Conservation (phyloP, 2,797 vertebrate genomes). For the Bradypodion ventrale region DNA sequence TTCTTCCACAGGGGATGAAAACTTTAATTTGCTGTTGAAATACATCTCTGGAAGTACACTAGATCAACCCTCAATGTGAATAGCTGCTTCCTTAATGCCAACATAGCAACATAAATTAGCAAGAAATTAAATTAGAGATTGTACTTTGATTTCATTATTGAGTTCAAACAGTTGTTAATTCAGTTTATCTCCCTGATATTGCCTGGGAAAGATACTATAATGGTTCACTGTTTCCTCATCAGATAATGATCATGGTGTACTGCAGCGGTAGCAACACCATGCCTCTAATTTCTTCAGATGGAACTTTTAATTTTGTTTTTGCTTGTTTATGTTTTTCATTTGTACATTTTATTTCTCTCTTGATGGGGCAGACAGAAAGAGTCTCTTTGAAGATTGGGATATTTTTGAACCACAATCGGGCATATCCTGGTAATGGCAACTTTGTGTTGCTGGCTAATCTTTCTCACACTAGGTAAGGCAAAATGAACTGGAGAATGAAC, state of each 20-base stretch:
- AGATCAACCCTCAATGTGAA: conserved; percentile 16
- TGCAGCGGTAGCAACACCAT: conserved; percentile 25
- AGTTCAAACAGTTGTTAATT: conserved; percentile 50
- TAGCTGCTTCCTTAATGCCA: conserved; percentile 30
- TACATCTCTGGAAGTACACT: conserved; percentile 34
- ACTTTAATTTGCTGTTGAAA: not conserved
- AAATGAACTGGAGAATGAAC: too few species aligned
- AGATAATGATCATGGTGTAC: conserved; percentile 49
- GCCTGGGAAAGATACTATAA: conserved; percentile 38
- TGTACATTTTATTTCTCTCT: conserved; percentile 2
- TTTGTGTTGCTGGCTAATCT: too few species aligned
- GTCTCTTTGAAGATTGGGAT: too few species aligned
- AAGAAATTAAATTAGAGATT: conserved; percentile 53
- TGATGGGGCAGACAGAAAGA: too few species aligned
- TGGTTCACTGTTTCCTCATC: conserved; percentile 39
- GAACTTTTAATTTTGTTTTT: not conserved
- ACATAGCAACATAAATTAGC: conserved; percentile 44
- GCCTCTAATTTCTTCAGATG: not conserved
- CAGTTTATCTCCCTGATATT: conserved; percentile 32
- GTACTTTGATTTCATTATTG: conserved; percentile 44
- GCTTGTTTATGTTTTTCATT: too few species aligned
- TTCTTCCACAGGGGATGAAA: not conserved
- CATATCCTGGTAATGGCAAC: too few species aligned
- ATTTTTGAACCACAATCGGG: too few species aligned
- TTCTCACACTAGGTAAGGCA: too few species aligned